Base-by-base conservation (phyloP, 2,888 invertebrate genomes). In the Cheiracanthium punctorium region DNA sequence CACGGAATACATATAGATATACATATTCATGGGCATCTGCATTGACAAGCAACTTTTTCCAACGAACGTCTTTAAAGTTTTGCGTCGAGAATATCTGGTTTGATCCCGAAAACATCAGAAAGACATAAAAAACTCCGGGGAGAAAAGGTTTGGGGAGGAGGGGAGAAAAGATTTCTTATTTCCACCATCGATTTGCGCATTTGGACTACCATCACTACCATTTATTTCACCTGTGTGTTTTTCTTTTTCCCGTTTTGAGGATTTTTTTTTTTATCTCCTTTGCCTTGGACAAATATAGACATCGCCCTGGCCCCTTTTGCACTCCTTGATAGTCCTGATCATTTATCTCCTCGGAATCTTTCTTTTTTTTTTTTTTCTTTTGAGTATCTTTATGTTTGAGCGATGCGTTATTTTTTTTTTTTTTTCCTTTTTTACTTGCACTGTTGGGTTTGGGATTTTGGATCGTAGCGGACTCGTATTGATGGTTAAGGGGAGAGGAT, bases 101-200 rank as follows among this genome's bases (percentile, higher is more conserved):
- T 79, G 84, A 84, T 84, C 84, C 84, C 73, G 73, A 77, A 79
- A 77, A 41, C 79, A 79, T 79, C 79, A 79, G 79, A 79, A 82
- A 77, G 72, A 72, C 77, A 77, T 77, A 76, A 82, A n/a, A 82
- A 82, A 75, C 69, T 75, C 64, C 33, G 33, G 20, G n/a, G 28
- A 64, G 17, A n/a, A 32, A 37, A 24, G 37, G 24, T 17, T 37
- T 64, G 64, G n/a, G 33, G 30, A 73, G 20, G 28, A 24, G 33
- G 24, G 33, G 43, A 30, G 43, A 43, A 24, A 58, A 33, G 69
- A 79, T 33, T 84, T 80, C 79, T 79, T 79, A 79, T 74, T 79
- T 85, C 73, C 79, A 79, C 41, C 69, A 85, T 85, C 84, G 84
- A 85, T 85, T 85, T 74, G 84, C 73, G 79, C 84, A 79, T 85